Percentiles rank a stretch among this genome's conserved stretches.
Conservation (phyloP, 2,113 vertebrate genomes). For the Ceratotherium simum region DNA sequence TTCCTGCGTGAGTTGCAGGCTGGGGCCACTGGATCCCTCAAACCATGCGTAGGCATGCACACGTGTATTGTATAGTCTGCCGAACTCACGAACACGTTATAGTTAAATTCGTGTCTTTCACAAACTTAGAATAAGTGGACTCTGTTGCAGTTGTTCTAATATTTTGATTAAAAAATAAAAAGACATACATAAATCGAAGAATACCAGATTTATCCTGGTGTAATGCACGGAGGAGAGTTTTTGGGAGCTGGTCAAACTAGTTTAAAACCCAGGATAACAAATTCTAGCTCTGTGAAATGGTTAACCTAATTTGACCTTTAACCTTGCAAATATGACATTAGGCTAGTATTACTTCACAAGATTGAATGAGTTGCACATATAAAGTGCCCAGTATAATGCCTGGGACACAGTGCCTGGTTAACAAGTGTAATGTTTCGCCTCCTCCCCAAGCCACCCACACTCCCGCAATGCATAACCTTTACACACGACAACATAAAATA, state of each 20-base stretch:
- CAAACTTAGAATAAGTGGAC: background rate
- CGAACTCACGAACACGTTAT: background rate
- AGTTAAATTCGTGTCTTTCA: background rate
- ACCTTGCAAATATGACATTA: background rate
- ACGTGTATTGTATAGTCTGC: accelerated
- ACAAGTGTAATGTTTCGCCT: background rate
- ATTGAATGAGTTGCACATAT: background rate
- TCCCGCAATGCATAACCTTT: background rate
- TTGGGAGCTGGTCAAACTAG: background rate
- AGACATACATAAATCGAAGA: background rate
- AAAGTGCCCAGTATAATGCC: background rate
- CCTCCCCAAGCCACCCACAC: background rate
- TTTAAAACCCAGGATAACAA: background rate
- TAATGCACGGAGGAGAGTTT: background rate
- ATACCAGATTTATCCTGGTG: background rate
- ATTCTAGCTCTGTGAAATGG: background rate
- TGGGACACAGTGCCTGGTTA: background rate
- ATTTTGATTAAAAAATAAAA: background rate
- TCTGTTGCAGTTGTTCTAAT: background rate
- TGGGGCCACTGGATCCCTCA: background rate
- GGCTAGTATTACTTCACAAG: background rate
- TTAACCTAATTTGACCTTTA: background rate
- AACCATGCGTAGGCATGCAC: accelerated
- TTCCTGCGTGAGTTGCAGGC: background rate
- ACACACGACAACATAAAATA: background rate